Percentiles rank a stretch among this genome's conserved stretches.
phyloP scores from a whole-genome alignment of 2,113 vertebrate species.

The Hylia prasina region DNA sequence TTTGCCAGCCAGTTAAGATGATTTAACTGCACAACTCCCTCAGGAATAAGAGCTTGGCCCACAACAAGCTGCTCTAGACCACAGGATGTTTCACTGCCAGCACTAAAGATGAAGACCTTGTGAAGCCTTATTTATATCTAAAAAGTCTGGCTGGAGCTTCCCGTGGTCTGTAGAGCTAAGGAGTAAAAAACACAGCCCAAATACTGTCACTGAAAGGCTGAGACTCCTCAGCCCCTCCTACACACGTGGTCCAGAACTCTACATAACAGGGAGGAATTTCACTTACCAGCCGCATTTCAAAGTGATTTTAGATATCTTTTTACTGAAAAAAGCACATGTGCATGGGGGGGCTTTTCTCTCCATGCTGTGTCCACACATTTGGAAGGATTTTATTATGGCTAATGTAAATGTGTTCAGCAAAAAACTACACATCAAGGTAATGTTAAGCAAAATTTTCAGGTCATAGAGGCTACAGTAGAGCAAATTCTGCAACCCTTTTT shows the following conservation, averaged over 20 bases:
- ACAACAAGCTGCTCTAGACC: background rate
- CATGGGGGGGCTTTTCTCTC: background rate
- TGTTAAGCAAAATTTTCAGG: background rate
- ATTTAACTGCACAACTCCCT: background rate
- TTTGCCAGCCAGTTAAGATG: background rate
- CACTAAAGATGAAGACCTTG: accelerated
- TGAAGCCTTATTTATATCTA: background rate
- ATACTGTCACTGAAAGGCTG: background rate
- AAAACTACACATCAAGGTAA: background rate
- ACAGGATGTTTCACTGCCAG: background rate
- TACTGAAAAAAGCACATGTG: background rate
- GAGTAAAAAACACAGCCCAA: background rate
- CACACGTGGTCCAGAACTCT: background rate
- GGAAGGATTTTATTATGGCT: background rate
- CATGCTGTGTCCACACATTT: background rate
- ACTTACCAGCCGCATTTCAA: background rate
- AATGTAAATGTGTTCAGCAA: background rate
- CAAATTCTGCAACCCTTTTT: background rate
- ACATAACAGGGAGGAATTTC: background rate
- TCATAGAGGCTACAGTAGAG: background rate
- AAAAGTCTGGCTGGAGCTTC: background rate
- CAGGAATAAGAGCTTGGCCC: background rate
- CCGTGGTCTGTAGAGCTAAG: accelerated
- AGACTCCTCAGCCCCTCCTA: background rate
- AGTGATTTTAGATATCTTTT: background rate